Conservation (phyloP, 2,113 vertebrate genomes). For the Melanocharis versteri region DNA sequence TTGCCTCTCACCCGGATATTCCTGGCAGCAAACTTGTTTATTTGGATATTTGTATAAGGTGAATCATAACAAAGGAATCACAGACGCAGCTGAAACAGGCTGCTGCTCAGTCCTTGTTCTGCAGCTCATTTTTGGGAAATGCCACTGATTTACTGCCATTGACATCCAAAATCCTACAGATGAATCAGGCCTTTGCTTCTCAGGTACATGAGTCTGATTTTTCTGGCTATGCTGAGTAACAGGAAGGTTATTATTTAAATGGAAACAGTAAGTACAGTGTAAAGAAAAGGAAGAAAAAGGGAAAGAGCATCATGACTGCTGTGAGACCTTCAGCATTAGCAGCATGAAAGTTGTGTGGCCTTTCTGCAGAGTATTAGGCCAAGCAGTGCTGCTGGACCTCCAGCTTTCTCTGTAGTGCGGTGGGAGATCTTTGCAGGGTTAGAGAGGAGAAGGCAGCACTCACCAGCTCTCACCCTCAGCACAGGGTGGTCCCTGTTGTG, state of each 20-base stretch:
- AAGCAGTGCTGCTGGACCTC: neutral
- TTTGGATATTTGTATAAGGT: constrained; percentile 53
- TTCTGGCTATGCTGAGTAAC: neutral
- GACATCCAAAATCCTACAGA: neutral
- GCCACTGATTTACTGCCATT: neutral
- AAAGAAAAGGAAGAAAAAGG: neutral
- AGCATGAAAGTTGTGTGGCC: neutral
- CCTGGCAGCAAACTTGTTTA: constrained; percentile 44
- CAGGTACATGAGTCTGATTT: neutral
- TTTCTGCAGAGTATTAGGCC: neutral
- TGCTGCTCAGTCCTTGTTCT: neutral
- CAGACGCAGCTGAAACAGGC: neutral
- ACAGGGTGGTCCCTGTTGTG: too few relatives aligned
- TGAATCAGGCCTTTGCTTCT: neutral
- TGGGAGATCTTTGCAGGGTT: neutral
- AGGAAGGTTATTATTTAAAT: neutral
- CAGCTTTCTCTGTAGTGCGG: neutral
- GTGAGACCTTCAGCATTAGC: neutral
- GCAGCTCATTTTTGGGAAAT: neutral
- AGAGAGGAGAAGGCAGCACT: neutral
- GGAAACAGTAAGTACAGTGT: neutral
- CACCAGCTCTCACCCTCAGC: neutral
- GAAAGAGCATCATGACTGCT: neutral
- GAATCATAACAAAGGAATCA: constrained; percentile 58
- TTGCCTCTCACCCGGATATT: neutral